Conservation (phyloP, 2,797 vertebrate species). For the Gymnocypris eckloni region DNA sequence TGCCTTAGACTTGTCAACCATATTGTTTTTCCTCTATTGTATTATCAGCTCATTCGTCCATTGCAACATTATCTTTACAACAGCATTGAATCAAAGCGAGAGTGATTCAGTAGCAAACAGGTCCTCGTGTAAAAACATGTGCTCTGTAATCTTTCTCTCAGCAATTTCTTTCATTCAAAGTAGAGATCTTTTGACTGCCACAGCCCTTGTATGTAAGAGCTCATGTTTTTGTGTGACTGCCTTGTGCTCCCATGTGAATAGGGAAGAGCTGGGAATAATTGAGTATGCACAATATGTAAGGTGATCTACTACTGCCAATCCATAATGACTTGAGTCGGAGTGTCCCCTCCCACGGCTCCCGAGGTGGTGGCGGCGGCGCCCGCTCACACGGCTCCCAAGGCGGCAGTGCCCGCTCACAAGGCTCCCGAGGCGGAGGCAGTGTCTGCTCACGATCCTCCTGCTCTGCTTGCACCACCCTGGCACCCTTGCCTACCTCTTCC, state of each 20-base stretch:
- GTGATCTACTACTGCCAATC: neutral
- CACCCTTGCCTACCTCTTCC: too few species aligned
- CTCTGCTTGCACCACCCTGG: too few species aligned
- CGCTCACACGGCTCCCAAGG: too few species aligned
- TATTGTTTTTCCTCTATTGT: neutral
- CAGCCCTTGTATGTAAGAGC: neutral
- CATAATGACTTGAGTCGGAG: conserved; percentile 9
- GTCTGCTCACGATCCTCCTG: too few species aligned
- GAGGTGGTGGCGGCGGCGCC: too few species aligned
- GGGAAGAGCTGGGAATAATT: neutral
- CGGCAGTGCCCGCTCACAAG: too few species aligned
- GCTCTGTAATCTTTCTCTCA: neutral
- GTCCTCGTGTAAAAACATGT: neutral
- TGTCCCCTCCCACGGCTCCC: too few species aligned
- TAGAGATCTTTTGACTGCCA: neutral
- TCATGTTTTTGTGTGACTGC: neutral
- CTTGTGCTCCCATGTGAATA: neutral
- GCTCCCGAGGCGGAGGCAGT: too few species aligned
- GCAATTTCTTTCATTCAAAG: neutral
- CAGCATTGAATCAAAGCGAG: neutral
- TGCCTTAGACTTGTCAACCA: neutral
- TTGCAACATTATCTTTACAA: neutral
- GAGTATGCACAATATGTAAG: neutral
- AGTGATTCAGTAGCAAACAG: neutral
- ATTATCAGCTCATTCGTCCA: neutral